Evolutionary conservation across 1,140 invertebrate genomes (phyloP), one percentile per base, ranked within the genome.

Genomic region (Tenebrio molitor): DNA sequence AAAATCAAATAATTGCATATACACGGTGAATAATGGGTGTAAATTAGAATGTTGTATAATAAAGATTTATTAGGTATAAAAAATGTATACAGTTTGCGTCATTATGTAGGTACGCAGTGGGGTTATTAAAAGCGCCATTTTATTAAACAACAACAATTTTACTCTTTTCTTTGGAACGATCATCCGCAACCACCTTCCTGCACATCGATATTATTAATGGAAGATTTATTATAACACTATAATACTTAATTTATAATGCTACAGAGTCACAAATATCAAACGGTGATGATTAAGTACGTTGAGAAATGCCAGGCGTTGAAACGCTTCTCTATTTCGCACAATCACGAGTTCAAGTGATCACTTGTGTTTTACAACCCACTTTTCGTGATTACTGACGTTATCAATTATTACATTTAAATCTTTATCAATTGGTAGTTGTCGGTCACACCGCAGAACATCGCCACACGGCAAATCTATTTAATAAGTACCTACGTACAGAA

Each of bases 31-130:
- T 58, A 29, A 58, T 58, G 50, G 50, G 50, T 29, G 50, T 58
- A 58, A 58, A 58, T 58, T 58, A 58, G 50, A 58, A 58, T 29
- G 50, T 58, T 58, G 21, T 23, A 29, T 58, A 58, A 58, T 58
- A 58, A 12, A 58, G 50, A 58, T 58, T 58, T 58, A 58, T 58
- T 58, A 58, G 29, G 19, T n/a, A 58, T 29, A 58, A 58, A 58
- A 58, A 58, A 58, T 58, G 14, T 58, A 58, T 58, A 17, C 19
- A 58, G 50, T 58, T 58, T 58, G 50, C 15, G 12, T 58, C 21
- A 58, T 58, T 29, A 29, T 25, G 19, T 19, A 17, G 23, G 23
- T 29, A 4, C 25, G 25, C 3, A 29, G 12, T 58, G 29, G 12
- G 46, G 19, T 53, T 10, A 53, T 53, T 53, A 19, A 53, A 53